Evolutionary conservation across 2,113 vertebrate species (phyloP).

Genomic region (Neodon shergylaensis): DNA sequence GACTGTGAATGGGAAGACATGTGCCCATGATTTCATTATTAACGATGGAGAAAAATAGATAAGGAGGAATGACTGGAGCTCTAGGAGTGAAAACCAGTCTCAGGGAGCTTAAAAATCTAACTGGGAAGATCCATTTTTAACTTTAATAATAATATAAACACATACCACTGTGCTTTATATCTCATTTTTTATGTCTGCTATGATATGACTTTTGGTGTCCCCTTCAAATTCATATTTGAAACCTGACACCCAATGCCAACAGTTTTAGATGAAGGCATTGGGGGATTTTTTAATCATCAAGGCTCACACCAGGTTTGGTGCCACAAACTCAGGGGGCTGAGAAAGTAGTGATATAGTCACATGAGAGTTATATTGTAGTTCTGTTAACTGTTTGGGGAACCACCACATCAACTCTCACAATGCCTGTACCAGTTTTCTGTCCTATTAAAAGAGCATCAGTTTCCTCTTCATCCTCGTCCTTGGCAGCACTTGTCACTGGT

Average conservation of each 20-base stretch:
- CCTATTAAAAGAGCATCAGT: neutral
- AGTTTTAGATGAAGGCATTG: neutral
- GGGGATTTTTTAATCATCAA: neutral
- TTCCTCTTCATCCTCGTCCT: neutral
- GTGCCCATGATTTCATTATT: neutral
- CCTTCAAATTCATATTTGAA: neutral
- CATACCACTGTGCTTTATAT: neutral
- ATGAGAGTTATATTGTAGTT: neutral
- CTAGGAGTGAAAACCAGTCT: neutral
- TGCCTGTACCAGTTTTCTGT: neutral
- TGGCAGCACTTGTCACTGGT: neutral
- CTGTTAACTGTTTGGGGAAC: neutral
- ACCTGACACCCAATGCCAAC: neutral
- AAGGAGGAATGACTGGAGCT: neutral
- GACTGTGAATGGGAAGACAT: neutral
- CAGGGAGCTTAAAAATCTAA: neutral
- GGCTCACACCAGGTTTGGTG: neutral
- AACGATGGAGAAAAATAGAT: neutral
- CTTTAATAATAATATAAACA: neutral
- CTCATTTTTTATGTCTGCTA: neutral
- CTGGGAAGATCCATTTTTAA: neutral
- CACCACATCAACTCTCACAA: neutral
- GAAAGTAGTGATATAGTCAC: neutral
- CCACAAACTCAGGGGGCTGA: neutral
- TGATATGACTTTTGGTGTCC: neutral